Conservation (phyloP, 1,140 invertebrate species). For the Trinorchestia longiramus region DNA sequence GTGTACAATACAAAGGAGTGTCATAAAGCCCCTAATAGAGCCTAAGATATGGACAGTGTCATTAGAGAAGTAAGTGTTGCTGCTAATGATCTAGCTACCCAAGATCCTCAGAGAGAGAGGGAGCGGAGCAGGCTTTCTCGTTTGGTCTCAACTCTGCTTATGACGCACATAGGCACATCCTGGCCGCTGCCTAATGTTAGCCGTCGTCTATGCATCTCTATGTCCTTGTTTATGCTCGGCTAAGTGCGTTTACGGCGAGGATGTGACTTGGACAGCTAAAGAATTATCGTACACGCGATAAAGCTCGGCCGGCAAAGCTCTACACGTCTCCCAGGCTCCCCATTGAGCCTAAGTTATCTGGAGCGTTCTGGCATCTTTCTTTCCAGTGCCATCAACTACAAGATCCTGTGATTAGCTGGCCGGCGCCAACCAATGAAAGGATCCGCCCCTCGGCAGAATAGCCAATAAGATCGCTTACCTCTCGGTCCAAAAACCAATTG, state of each 20-base stretch:
- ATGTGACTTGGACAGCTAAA: constrained; percentile 51
- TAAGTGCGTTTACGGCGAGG: constrained; percentile 45
- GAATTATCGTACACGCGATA: constrained; percentile 49
- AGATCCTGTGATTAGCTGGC: background rate
- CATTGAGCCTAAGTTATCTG: constrained; percentile 3
- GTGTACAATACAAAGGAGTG: constrained; percentile 32
- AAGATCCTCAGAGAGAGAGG: background rate
- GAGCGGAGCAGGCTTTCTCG: constrained; percentile 22
- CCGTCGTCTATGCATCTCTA: constrained; percentile 39
- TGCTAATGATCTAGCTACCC: constrained; percentile 36
- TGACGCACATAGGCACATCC: constrained; percentile 39
- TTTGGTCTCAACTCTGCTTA: constrained; percentile 49
- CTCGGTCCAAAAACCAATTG: background rate
- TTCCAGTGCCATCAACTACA: background rate
- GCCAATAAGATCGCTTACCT: background rate
- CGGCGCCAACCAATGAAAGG: background rate
- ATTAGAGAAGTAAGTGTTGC: constrained; percentile 46
- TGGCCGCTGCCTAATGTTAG: constrained; percentile 19
- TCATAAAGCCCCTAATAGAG: constrained; percentile 45
- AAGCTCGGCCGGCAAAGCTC: constrained; percentile 37
- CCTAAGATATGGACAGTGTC: constrained; percentile 49
- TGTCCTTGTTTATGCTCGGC: constrained; percentile 52
- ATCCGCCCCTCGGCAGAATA: background rate
- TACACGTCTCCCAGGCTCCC: constrained; percentile 24
- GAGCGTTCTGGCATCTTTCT: background rate